Conservation (phyloP, 1,140 invertebrate species). For the Eumeta japonica region DNA sequence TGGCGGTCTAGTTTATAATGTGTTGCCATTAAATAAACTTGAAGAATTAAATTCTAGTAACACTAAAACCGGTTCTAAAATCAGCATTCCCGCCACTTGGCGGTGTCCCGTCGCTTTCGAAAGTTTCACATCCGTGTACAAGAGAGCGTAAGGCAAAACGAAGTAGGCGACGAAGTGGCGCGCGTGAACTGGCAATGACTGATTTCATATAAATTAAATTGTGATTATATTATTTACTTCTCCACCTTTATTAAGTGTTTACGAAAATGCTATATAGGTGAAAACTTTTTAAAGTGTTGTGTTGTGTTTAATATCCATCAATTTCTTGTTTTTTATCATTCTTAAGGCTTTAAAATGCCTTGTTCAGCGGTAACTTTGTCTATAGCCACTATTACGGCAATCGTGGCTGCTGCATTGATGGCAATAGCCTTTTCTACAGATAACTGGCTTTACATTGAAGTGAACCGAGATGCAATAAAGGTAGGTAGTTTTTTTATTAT, state of each 20-base stretch:
- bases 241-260: constrained; percentile 44
- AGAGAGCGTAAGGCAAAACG: constrained; percentile 45
- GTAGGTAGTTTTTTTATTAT: too few species aligned
- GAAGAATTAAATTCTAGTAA: too few species aligned
- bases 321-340: constrained; percentile 35
- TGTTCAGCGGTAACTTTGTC: constrained; percentile 92
- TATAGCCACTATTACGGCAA: constrained; percentile 89
- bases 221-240: constrained; percentile 48
- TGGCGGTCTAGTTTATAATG: too few species aligned
- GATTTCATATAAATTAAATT: constrained; percentile 52
- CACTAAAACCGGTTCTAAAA: constrained; percentile 43
- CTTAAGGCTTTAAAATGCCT: constrained; percentile 70
- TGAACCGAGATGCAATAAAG: constrained; percentile 83
- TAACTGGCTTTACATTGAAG: constrained; percentile 91
- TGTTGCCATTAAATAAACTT: too few species aligned
- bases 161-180: constrained; percentile 54
- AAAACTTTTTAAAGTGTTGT: constrained; percentile 47
- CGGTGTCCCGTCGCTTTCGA: constrained; percentile 47
- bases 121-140: constrained; percentile 58
- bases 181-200: constrained; percentile 54
- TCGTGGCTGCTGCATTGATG: constrained; percentile 85
- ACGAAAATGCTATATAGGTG: constrained; percentile 57
- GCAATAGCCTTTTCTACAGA: constrained; percentile 93
- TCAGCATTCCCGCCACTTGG: constrained; percentile 52
- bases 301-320: constrained; percentile 38